Percentiles rank a stretch among this genome's conserved stretches.
Evolutionary conservation across 1,140 invertebrate genomes (phyloP).

Genomic region (Marisa cornuarietis): DNA sequence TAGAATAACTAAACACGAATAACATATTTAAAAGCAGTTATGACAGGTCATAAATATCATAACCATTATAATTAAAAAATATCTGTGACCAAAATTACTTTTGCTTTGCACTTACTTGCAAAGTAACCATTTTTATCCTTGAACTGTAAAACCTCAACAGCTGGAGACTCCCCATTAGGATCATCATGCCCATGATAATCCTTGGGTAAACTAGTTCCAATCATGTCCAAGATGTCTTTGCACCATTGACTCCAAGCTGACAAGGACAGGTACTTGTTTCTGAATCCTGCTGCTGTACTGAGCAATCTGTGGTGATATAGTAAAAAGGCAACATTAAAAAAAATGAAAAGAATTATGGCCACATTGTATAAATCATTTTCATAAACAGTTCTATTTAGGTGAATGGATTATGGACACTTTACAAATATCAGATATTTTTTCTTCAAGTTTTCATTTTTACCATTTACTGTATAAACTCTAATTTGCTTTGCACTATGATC

Average conservation of each 20-base stretch:
- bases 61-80: background rate
- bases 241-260: slow-evolving; percentile 57
- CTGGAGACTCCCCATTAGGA: slow-evolving; percentile 65
- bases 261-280: slow-evolving; percentile 51
- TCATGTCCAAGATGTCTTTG: slow-evolving; percentile 24
- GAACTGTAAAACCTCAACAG: slow-evolving; percentile 66
- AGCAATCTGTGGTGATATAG: slow-evolving; percentile 43
- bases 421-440: too few species aligned
- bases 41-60: background rate
- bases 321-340: slow-evolving; percentile 19
- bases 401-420: too few species aligned
- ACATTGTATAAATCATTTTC: too few species aligned
- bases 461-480: too few species aligned
- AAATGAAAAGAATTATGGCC: background rate
- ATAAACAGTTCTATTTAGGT: too few species aligned
- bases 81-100: too few species aligned
- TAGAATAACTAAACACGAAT: background rate
- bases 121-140: slow-evolving; percentile 61
- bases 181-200: slow-evolving; percentile 36
- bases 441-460: too few species aligned
- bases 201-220: slow-evolving; percentile 19
- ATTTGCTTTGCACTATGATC: too few species aligned
- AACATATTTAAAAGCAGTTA: background rate
- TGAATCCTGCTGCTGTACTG: slow-evolving; percentile 44
- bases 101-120: slow-evolving; percentile 40